phyloP scores from a whole-genome alignment of 2,888 invertebrate genomes.

The Eurois occulta region DNA sequence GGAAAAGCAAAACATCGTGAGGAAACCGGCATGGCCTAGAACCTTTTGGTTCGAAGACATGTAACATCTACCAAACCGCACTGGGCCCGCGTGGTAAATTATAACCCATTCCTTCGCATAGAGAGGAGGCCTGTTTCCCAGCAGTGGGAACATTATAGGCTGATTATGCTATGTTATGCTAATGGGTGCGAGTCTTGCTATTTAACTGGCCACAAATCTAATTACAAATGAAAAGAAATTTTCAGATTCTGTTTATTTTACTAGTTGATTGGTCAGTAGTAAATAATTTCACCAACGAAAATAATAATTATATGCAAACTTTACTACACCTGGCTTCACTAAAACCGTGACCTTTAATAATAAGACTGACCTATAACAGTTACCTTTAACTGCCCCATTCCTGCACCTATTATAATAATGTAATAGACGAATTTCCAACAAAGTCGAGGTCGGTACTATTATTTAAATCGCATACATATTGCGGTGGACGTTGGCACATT shows the following conservation, averaged over 20 bases:
- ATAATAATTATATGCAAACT: not conserved
- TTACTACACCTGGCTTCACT: not conserved
- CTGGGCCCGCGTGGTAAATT: too few species aligned
- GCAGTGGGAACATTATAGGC: too few species aligned
- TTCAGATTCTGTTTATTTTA: not conserved
- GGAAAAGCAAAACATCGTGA: too few species aligned
- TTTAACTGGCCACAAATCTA: not conserved
- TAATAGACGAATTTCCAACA: conserved; percentile 24
- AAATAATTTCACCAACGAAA: not conserved
- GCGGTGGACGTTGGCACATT: conserved; percentile 40
- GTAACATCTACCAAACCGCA: too few species aligned
- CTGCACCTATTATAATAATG: conserved; percentile 14
- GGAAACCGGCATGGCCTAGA: too few species aligned
- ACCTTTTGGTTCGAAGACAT: too few species aligned
- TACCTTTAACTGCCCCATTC: conserved; percentile 13
- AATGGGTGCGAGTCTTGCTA: not conserved
- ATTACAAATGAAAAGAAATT: not conserved
- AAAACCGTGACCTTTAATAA: conserved; percentile 19
- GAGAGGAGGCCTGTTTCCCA: too few species aligned
- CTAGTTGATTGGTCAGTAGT: not conserved
- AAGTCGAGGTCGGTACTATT: conserved; percentile 52
- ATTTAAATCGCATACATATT: conserved; percentile 58
- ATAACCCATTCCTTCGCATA: too few species aligned
- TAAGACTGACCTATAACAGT: conserved; percentile 29
- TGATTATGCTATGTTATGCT: too few species aligned